Percentiles rank a stretch among this genome's conserved stretches.
Conservation (phyloP, 2,113 vertebrate species). For the Oncorhynchus clarkii region DNA sequence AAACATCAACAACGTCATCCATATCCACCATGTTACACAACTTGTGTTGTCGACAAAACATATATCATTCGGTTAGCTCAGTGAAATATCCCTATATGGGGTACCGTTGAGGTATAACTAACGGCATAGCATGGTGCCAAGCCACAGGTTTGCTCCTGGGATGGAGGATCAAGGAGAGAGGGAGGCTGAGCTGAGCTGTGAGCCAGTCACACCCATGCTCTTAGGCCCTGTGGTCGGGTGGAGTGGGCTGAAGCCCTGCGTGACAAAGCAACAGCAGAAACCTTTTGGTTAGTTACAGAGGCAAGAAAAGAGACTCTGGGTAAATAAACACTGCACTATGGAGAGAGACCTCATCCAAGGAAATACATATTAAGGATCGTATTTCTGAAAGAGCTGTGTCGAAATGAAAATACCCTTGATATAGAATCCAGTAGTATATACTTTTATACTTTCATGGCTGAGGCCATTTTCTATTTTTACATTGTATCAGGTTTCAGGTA, state of each 20-base stretch:
- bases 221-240: slow-evolving; percentile 16
- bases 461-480: slow-evolving; percentile 25
- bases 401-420: slow-evolving; percentile 20
- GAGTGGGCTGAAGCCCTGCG: slow-evolving; percentile 9
- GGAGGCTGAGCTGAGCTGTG: slow-evolving; percentile 17
- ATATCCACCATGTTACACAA: slow-evolving; percentile 29
- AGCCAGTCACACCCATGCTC: slow-evolving; percentile 39
- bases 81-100: slow-evolving; percentile 72
- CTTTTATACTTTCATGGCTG: slow-evolving; percentile 34
- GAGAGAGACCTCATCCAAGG: neutral
- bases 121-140: slow-evolving; percentile 69
- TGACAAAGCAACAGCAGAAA: slow-evolving; percentile 20
- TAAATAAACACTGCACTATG: slow-evolving; percentile 6
- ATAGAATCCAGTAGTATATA: slow-evolving; percentile 33
- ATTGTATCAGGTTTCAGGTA: neutral
- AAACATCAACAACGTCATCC: slow-evolving; percentile 69
- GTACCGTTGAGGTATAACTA: slow-evolving; percentile 76
- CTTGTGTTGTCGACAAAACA: slow-evolving; percentile 58
- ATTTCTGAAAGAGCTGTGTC: slow-evolving; percentile 27
- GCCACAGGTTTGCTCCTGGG: slow-evolving; percentile 80
- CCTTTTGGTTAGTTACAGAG: slow-evolving; percentile 21
- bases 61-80: slow-evolving; percentile 81
- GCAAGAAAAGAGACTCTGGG: neutral
- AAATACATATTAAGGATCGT: slow-evolving; percentile 16
- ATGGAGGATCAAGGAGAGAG: slow-evolving; percentile 35